Evolutionary conservation across 2,113 vertebrate species (phyloP).

Genomic region (Pedionomus torquatus): DNA sequence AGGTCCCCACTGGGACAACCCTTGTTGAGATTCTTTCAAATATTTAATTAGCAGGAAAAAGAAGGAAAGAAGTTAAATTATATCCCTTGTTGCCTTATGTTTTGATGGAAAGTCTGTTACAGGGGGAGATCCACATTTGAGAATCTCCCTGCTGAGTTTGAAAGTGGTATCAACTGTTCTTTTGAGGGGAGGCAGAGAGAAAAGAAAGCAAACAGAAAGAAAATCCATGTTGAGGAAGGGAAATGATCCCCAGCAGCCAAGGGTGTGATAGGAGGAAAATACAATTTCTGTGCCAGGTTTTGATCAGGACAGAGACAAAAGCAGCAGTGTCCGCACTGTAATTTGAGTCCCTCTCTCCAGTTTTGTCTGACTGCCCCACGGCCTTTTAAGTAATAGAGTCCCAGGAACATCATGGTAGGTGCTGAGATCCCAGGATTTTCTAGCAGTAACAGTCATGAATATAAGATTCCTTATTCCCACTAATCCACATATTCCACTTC

Average conservation of each 20-base stretch:
- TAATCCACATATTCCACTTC: neutral
- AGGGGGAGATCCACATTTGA: neutral
- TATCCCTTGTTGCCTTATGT: neutral
- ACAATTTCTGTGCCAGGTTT: neutral
- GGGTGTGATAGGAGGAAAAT: neutral
- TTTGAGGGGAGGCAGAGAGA: neutral
- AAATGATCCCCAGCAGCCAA: neutral
- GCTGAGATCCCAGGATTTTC: neutral
- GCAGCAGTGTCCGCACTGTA: neutral
- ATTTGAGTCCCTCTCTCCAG: neutral
- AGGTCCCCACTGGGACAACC: neutral
- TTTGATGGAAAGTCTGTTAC: neutral
- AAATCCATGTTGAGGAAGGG: neutral
- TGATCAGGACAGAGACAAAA: neutral
- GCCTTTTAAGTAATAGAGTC: neutral
- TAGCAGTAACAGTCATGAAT: neutral
- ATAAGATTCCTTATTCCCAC: neutral
- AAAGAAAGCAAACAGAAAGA: neutral
- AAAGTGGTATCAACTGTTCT: neutral
- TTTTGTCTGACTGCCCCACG: neutral
- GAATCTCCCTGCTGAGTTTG: neutral
- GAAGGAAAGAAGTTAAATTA: neutral
- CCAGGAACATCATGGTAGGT: neutral
- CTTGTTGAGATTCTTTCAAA: neutral
- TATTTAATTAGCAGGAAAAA: neutral